Percentiles rank a stretch among this genome's conserved stretches.
Conservation (phyloP, 2,888 invertebrate species). For the Chaitophorus viminalis region DNA sequence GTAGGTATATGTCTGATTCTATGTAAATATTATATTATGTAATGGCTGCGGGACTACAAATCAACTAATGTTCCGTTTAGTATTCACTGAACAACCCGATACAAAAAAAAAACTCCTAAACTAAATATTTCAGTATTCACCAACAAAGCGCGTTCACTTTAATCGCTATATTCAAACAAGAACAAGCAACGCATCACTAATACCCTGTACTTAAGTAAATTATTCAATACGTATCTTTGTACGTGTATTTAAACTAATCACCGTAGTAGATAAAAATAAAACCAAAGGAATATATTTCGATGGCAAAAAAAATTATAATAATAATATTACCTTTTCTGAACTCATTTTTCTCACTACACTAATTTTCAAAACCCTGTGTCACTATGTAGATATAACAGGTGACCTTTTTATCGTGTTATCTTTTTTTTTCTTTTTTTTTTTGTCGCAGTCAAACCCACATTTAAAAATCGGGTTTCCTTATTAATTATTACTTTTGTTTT, state of each 20-base stretch:
- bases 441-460: no score
- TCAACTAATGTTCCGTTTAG: slow-evolving; percentile 23
- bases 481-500: no score
- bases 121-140: background rate
- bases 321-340: background rate
- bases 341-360: background rate
- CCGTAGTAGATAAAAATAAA: background rate
- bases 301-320: background rate
- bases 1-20: no score
- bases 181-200: slow-evolving; percentile 20
- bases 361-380: no score
- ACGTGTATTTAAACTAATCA: background rate
- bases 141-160: slow-evolving; percentile 4
- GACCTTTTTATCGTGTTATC: no score
- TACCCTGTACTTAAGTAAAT: slow-evolving; percentile 4
- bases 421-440: no score
- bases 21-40: no score
- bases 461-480: no score
- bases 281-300: background rate
- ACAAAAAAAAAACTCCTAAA: no score
- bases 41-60: background rate
- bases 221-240: background rate
- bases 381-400: no score
- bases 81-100: background rate
- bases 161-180: slow-evolving; percentile 1